A percentile compares a stretch with the other conserved stretches of the same genome.
Evolutionary conservation across 2,113 vertebrate species (phyloP).

Genomic region (Clarias macrocephalus): DNA sequence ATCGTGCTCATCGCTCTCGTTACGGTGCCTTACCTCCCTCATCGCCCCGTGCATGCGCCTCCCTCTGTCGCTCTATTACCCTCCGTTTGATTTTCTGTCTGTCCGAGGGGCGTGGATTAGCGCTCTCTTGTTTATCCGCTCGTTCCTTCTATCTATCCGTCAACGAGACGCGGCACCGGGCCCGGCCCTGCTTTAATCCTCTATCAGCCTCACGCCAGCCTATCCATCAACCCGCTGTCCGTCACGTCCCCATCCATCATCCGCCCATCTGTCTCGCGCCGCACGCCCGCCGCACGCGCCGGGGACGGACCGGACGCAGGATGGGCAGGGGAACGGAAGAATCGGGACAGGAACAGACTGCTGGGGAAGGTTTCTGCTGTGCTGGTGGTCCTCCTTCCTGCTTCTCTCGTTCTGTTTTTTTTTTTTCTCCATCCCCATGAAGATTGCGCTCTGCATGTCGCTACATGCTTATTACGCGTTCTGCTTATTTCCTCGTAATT

Average conservation of each 20-base stretch:
- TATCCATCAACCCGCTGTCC: constrained; percentile 78
- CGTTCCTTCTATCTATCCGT: constrained; percentile 78
- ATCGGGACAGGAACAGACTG: constrained; percentile 20
- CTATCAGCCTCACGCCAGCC: constrained; percentile 69
- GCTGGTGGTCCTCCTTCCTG: constrained; percentile 35
- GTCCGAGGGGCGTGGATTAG: constrained; percentile 75
- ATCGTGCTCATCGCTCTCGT: not conserved
- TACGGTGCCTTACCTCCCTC: constrained; percentile 39
- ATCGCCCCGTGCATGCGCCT: constrained; percentile 53
- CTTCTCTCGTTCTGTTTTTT: constrained; percentile 11
- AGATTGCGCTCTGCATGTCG: constrained; percentile 60
- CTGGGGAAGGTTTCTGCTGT: constrained; percentile 55
- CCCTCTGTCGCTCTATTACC: constrained; percentile 58
- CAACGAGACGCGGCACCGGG: constrained; percentile 66
- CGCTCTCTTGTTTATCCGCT: constrained; percentile 77
- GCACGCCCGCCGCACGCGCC: constrained; percentile 58
- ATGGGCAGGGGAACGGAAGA: constrained; percentile 24
- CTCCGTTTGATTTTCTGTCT: constrained; percentile 76
- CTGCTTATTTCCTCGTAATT: constrained; percentile 70
- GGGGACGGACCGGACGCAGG: constrained; percentile 47
- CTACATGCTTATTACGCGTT: constrained; percentile 69
- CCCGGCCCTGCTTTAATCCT: constrained; percentile 76
- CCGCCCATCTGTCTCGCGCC: constrained; percentile 75
- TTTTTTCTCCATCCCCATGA: constrained; percentile 34
- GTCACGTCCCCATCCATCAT: constrained; percentile 79